phyloP scores from a whole-genome alignment of 64 coral and sea anemone species.

The Pachyseris speciosa region DNA sequence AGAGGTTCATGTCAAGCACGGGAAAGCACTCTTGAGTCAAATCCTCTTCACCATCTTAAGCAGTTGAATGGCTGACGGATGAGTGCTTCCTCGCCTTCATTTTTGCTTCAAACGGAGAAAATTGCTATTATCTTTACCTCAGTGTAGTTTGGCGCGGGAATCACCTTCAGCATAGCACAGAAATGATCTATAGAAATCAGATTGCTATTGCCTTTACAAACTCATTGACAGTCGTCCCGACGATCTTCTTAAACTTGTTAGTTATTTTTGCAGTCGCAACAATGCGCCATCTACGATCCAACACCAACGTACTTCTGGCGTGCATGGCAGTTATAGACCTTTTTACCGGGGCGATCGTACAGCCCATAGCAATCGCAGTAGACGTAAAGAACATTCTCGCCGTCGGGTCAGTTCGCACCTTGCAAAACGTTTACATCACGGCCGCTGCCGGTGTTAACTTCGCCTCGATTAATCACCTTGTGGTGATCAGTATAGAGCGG shows the following conservation, averaged over 20 bases:
- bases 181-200: not conserved
- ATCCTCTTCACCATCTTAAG: too few species aligned
- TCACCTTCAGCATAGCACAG: constrained; percentile 1
- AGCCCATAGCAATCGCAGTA: not conserved
- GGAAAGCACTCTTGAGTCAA: too few species aligned
- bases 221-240: not conserved
- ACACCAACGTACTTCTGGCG: not conserved
- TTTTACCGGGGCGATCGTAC: not conserved
- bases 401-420: not conserved
- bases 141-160: not conserved
- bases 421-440: not conserved
- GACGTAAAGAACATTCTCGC: not conserved
- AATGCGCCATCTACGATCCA: not conserved
- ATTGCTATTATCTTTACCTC: not conserved
- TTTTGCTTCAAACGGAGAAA: not conserved
- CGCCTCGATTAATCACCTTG: not conserved
- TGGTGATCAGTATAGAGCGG: not conserved
- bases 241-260: not conserved
- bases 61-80: too few species aligned
- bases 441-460: not conserved
- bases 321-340: not conserved
- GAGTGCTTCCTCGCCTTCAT: not conserved
- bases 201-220: not conserved
- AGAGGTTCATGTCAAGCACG: too few species aligned
- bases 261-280: not conserved